phyloP scores from a whole-genome alignment of 2,113 vertebrate genomes.

The Burhinus oedicnemus region DNA sequence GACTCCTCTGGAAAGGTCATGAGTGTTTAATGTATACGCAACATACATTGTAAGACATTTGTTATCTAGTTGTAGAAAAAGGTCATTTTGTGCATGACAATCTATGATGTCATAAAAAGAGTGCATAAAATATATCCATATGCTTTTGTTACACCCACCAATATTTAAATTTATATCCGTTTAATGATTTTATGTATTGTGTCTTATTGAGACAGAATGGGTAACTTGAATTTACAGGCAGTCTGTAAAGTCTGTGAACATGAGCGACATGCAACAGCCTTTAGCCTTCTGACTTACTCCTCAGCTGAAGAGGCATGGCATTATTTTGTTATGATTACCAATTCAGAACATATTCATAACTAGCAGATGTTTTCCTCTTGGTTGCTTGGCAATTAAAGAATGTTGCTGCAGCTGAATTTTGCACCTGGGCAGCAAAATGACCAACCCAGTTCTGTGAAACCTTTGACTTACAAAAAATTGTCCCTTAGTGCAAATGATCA shows the following conservation, averaged over 20 bases:
- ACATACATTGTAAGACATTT: neutral
- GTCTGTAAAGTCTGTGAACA: neutral
- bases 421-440: conserved; percentile 47
- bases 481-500: neutral
- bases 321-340: conserved; percentile 62
- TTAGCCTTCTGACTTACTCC: neutral
- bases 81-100: neutral
- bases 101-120: neutral
- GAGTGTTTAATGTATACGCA: neutral
- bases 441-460: neutral
- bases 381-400: conserved; percentile 64
- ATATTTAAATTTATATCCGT: neutral
- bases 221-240: neutral
- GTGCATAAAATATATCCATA: neutral
- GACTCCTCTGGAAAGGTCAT: neutral
- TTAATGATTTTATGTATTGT: neutral
- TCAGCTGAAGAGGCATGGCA: conserved; percentile 7
- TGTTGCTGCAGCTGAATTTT: conserved; percentile 59
- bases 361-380: conserved; percentile 56
- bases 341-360: conserved; percentile 58
- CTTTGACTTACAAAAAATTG: conserved; percentile 4
- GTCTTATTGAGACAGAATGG: neutral
- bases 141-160: neutral
- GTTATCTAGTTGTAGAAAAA: neutral
- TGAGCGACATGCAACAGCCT: neutral